A percentile compares a stretch with the other conserved stretches of the same genome.
phyloP scores from a whole-genome alignment of 2,888 invertebrate species.

The Campaea margaritaria region DNA sequence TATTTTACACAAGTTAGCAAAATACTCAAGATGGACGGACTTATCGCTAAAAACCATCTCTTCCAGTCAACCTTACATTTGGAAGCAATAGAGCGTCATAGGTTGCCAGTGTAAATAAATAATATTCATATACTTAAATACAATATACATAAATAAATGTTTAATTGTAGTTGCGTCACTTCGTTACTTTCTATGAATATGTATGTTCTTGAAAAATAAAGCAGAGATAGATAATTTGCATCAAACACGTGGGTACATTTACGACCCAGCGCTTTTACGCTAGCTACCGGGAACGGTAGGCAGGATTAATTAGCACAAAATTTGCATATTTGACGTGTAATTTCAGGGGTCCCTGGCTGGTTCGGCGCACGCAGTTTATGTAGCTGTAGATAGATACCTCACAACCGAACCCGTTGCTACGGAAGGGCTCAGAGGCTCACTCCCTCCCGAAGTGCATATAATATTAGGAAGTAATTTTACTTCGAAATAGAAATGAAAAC shows the following conservation, averaged over 20 bases:
- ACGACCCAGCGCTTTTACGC: conserved; percentile 16
- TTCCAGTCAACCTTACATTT: too few species aligned
- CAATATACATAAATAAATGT: too few species aligned
- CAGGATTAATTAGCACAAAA: conserved; percentile 43
- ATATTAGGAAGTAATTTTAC: too few species aligned
- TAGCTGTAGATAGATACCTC: neutral
- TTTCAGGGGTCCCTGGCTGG: conserved; percentile 23
- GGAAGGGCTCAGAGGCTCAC: neutral
- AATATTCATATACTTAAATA: too few species aligned
- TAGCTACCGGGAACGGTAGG: conserved; percentile 31
- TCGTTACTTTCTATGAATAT: conserved; percentile 4
- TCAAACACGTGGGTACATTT: conserved; percentile 23
- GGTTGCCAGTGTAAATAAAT: too few species aligned
- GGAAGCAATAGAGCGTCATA: too few species aligned
- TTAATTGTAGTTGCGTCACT: too few species aligned
- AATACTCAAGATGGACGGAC: too few species aligned
- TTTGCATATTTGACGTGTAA: conserved; percentile 40
- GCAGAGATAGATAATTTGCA: conserved; percentile 29
- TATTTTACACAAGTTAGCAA: too few species aligned
- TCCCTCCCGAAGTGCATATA: neutral
- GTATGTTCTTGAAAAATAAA: conserved; percentile 17
- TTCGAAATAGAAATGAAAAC: too few species aligned
- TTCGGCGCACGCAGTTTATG: conserved; percentile 12
- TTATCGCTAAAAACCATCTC: too few species aligned
- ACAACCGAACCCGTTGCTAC: neutral